phyloP scores from a whole-genome alignment of 2,113 vertebrate genomes.

The Poicephalus gulielmi region DNA sequence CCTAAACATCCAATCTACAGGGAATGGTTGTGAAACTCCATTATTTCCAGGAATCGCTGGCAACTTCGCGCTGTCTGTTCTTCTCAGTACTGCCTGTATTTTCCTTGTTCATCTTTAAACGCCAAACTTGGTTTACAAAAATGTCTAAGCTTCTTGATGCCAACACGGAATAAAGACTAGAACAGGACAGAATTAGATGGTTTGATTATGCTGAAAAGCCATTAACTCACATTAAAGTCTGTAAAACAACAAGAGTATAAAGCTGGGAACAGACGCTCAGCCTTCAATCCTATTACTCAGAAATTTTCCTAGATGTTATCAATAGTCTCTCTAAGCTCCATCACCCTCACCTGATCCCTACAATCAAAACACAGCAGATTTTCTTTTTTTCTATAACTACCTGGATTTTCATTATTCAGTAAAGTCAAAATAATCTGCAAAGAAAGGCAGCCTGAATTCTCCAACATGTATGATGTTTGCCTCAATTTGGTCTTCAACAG shows the following conservation, averaged over 20 bases:
- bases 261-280: constrained; percentile 30
- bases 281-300: constrained; percentile 33
- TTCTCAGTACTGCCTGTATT: constrained; percentile 57
- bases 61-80: constrained; percentile 15
- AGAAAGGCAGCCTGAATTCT: background rate
- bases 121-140: constrained; percentile 62
- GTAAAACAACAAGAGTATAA: constrained; percentile 33
- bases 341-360: background rate
- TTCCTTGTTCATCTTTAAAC: constrained; percentile 61
- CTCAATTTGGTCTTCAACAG: background rate
- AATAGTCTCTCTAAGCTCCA: background rate
- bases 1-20: constrained; percentile 38
- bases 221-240: constrained; percentile 21
- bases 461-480: background rate
- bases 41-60: constrained; percentile 75
- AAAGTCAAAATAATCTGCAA: background rate
- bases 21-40: constrained; percentile 64
- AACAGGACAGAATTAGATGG: constrained; percentile 24
- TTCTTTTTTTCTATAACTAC: background rate
- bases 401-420: background rate
- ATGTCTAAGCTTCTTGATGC: constrained; percentile 31
- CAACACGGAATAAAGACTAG: constrained; percentile 37
- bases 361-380: background rate
- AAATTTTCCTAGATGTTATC: constrained; percentile 11
- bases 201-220: constrained; percentile 23